Conservation (phyloP, 2,797 vertebrate species). For the Podarcis siculus region DNA sequence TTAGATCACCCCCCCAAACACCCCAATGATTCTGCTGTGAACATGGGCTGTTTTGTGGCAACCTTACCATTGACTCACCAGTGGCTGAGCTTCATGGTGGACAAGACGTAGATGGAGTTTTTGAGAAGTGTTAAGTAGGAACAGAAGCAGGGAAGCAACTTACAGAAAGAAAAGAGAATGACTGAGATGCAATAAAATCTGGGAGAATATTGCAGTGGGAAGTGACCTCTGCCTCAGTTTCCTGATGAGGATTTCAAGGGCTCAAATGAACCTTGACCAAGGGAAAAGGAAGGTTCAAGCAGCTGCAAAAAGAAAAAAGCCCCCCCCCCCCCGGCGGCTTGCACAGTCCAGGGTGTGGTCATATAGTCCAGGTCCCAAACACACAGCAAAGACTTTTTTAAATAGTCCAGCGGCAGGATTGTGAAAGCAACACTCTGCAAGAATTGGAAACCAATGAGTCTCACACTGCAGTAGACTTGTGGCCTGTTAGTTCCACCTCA, state of each 20-base stretch:
- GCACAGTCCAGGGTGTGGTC: background rate
- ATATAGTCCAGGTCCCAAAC: background rate
- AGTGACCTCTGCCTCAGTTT: background rate
- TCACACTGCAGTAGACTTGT: background rate
- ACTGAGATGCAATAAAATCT: background rate
- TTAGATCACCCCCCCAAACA: background rate
- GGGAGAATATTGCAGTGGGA: no score
- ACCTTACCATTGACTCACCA: no score
- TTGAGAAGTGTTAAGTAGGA: background rate
- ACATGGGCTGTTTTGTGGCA: background rate
- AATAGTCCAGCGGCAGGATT: background rate
- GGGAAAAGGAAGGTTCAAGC: no score
- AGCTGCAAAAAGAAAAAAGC: background rate
- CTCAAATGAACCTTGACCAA: background rate
- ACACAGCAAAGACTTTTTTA: background rate
- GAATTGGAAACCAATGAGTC: background rate
- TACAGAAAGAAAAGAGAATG: no score
- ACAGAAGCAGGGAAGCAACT: no score
- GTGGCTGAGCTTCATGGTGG: background rate
- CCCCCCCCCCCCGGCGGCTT: background rate
- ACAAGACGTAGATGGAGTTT: background rate
- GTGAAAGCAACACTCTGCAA: no score
- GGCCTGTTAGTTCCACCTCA: fast-evolving
- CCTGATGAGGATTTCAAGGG: background rate
- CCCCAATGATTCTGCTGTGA: no score